Evolutionary conservation across 2,888 invertebrate genomes (phyloP).

Genomic region (Polyploca ridens): DNA sequence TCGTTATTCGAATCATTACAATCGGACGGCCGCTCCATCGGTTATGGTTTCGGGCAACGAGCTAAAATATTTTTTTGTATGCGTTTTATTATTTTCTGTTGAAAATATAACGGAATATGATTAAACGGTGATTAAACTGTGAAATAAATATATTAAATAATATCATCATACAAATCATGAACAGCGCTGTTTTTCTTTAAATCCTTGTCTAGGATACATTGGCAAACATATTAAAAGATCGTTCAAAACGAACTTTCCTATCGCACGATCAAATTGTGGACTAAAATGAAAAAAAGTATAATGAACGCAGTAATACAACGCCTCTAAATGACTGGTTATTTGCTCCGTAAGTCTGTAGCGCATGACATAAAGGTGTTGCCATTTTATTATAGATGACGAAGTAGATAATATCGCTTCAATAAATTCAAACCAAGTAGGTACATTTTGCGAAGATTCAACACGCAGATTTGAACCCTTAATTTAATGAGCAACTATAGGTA

Average conservation of each 20-base stretch:
- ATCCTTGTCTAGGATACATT: no score
- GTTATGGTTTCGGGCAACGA: conserved; percentile 44
- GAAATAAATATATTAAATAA: neutral
- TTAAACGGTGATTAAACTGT: neutral
- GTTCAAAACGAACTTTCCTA: no score
- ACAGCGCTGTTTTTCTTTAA: no score
- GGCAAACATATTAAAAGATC: no score
- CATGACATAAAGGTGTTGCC: no score
- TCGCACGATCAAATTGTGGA: no score
- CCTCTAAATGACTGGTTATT: no score
- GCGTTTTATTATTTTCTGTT: conserved; percentile 25
- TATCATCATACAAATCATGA: neutral
- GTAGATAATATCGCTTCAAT: neutral
- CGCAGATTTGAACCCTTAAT: neutral
- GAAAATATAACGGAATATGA: neutral
- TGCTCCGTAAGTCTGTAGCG: no score
- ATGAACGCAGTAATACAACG: no score
- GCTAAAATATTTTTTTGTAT: conserved; percentile 34
- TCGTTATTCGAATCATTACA: conserved; percentile 74
- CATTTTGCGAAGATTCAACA: neutral
- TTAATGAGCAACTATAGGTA: conserved; percentile 5
- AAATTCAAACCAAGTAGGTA: neutral
- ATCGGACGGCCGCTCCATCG: conserved; percentile 52
- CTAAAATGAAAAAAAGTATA: no score
- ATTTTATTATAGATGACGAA: no score